A percentile compares a stretch with the other conserved stretches of the same genome.
Conservation (phyloP, 2,888 invertebrate species). For the Nomada hirtipes region DNA sequence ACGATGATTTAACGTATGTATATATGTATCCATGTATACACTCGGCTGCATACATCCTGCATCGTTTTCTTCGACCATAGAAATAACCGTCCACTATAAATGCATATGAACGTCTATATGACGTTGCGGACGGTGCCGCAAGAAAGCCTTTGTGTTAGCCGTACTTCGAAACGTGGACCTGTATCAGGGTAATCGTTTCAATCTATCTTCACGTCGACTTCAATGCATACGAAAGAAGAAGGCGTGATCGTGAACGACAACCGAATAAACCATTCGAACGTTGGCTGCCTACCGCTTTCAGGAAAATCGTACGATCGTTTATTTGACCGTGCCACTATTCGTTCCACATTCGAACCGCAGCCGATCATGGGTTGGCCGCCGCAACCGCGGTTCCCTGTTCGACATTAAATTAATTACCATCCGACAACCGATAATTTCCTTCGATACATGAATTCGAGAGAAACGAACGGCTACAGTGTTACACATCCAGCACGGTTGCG, state of each 20-base stretch:
- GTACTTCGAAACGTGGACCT: not conserved
- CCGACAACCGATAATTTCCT: constrained; percentile 26
- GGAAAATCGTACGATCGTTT: constrained; percentile 10
- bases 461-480: constrained; percentile 13
- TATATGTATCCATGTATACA: not conserved
- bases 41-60: not conserved
- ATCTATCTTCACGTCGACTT: constrained; percentile 35
- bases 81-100: constrained; percentile 36
- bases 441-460: constrained; percentile 1
- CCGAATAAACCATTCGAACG: not conserved
- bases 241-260: not conserved
- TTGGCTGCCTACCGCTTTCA: not conserved
- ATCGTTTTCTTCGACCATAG: not conserved
- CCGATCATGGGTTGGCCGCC: not conserved
- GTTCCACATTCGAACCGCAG: not conserved
- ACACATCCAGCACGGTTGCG: constrained; percentile 48
- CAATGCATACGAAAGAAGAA: constrained; percentile 44
- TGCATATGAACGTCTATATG: constrained; percentile 7
- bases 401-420: constrained; percentile 41
- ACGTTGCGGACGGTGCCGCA: not conserved
- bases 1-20: not conserved
- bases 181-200: constrained; percentile 32
- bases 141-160: not conserved
- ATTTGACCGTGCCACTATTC: not conserved
- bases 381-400: not conserved